Percentiles rank a stretch among this genome's conserved stretches.
Conservation (phyloP, 2,888 invertebrate genomes). For the Clostera curtula region DNA sequence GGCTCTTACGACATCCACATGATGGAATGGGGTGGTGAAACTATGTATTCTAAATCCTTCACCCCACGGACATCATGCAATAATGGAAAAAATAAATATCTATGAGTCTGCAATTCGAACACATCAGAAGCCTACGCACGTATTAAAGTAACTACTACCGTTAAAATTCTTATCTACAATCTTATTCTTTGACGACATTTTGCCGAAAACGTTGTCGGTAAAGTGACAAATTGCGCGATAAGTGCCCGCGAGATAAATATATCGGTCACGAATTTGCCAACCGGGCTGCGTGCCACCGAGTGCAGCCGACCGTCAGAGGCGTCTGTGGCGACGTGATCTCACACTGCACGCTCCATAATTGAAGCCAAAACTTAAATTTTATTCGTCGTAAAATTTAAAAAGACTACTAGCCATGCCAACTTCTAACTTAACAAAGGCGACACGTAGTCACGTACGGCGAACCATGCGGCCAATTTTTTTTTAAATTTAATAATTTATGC, state of each 20-base stretch:
- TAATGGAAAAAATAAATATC: too few species aligned
- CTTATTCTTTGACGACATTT: constrained; percentile 42
- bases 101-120: too few species aligned
- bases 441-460: too few species aligned
- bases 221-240: constrained; percentile 69
- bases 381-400: constrained; percentile 1
- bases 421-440: too few species aligned
- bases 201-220: constrained; percentile 49
- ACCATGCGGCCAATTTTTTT: too few species aligned
- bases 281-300: constrained; percentile 18
- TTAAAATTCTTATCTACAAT: constrained; percentile 5
- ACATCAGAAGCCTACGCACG: too few species aligned
- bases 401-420: too few species aligned
- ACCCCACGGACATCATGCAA: too few species aligned
- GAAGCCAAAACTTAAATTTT: constrained; percentile 3
- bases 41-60: too few species aligned
- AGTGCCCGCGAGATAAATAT: constrained; percentile 38
- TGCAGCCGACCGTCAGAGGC: constrained; percentile 8
- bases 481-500: too few species aligned
- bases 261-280: constrained; percentile 38
- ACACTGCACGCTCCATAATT: constrained; percentile 2
- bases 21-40: too few species aligned
- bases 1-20: too few species aligned
- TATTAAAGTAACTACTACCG: background rate
- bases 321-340: constrained; percentile 13